phyloP scores from a whole-genome alignment of 2,797 vertebrate genomes.

The Pygocentrus nattereri region DNA sequence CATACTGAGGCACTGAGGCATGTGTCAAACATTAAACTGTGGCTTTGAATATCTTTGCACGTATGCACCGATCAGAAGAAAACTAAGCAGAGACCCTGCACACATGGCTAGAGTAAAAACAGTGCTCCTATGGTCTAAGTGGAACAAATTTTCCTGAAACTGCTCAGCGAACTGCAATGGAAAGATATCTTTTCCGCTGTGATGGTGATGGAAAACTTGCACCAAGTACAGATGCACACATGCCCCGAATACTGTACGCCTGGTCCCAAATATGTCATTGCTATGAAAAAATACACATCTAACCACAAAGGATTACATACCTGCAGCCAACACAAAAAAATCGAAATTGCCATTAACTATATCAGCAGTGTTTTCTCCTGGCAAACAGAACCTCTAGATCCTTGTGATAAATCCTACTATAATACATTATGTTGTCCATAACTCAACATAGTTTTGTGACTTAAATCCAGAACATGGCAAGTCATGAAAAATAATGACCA shows the following conservation, averaged over 20 bases:
- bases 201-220: constrained; percentile 38
- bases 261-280: constrained; percentile 4
- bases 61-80: constrained; percentile 10
- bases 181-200: constrained; percentile 45
- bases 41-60: neutral
- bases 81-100: neutral
- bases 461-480: neutral
- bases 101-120: constrained; percentile 28
- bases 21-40: constrained; percentile 8
- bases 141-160: constrained; percentile 47
- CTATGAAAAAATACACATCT: constrained; percentile 27
- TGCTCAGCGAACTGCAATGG: constrained; percentile 34
- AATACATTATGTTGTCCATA: constrained; percentile 38
- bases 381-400: neutral
- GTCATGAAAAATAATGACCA: constrained; percentile 6
- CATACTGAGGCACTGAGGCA: neutral
- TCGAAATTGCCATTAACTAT: constrained; percentile 26
- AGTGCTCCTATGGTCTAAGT: constrained; percentile 32
- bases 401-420: constrained; percentile 32
- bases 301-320: constrained; percentile 27
- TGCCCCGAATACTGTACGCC: constrained; percentile 14
- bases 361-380: constrained; percentile 23
- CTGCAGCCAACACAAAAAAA: constrained; percentile 23
- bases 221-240: constrained; percentile 31
- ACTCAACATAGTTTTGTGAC: constrained; percentile 12